A percentile compares a stretch with the other conserved stretches of the same genome.
phyloP scores from a whole-genome alignment of 92 coral and sea anemone species.

The Phymanthus crucifer region DNA sequence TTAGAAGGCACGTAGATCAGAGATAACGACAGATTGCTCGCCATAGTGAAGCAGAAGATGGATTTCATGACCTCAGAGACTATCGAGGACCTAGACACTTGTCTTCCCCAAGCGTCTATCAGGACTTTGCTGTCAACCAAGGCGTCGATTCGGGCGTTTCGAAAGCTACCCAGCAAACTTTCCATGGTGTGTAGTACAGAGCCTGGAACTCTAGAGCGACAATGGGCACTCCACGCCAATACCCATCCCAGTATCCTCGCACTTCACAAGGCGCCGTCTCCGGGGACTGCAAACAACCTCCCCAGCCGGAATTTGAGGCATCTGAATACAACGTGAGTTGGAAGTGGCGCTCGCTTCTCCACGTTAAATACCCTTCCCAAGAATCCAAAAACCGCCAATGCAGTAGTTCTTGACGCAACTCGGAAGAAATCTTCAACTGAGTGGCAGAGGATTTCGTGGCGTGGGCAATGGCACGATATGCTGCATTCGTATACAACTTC shows the following conservation, averaged over 20 bases:
- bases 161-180: background rate
- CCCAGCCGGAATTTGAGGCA: conserved; percentile 28
- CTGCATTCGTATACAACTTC: conserved; percentile 20
- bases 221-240: conserved; percentile 7
- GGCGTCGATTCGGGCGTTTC: background rate
- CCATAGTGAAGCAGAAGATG: background rate
- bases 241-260: conserved; percentile 23
- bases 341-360: conserved; percentile 27
- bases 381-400: conserved; percentile 38
- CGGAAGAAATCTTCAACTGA: background rate
- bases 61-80: conserved; percentile 6
- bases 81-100: background rate
- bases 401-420: conserved; percentile 13
- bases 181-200: background rate
- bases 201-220: conserved; percentile 19
- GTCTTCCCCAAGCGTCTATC: background rate
- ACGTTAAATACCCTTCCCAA: conserved; percentile 32
- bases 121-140: background rate
- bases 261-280: background rate
- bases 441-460: background rate
- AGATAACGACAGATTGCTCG: conserved; percentile 16
- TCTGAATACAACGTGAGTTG: conserved; percentile 23
- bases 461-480: conserved; percentile 21
- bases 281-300: background rate
- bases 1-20: conserved; percentile 39